Evolutionary conservation across 2,797 vertebrate species (phyloP).

Genomic region (Pipistrellus pipistrellus): DNA sequence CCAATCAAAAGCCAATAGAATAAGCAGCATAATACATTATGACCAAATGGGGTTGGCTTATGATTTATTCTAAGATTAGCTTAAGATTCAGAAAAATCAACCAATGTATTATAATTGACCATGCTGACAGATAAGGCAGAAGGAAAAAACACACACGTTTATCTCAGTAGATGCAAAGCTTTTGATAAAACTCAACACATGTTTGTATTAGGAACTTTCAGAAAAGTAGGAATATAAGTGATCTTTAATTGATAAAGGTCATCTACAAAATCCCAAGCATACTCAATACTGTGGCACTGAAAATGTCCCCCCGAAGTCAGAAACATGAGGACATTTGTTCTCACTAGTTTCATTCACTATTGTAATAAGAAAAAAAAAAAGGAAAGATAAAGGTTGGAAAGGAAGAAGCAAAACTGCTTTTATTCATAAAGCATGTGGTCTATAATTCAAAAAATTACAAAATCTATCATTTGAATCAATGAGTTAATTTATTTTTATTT

Average conservation of each 20-base stretch:
- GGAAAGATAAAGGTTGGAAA: not conserved
- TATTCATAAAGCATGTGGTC: not conserved
- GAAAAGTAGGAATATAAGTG: not conserved
- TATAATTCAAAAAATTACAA: not conserved
- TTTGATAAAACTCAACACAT: not conserved
- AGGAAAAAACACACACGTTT: not conserved
- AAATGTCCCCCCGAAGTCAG: not conserved
- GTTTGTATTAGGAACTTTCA: not conserved
- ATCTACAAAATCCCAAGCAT: not conserved
- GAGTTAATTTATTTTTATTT: not conserved
- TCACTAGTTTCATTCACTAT: not conserved
- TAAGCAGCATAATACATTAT: not conserved
- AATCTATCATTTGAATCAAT: not conserved
- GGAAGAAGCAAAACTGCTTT: not conserved
- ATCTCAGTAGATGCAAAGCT: not conserved
- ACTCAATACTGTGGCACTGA: not conserved
- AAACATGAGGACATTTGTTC: not conserved
- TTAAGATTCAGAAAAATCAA: conserved; percentile 31
- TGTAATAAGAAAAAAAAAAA: not conserved
- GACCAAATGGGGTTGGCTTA: not conserved
- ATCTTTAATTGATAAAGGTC: not conserved
- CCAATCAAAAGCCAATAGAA: not conserved
- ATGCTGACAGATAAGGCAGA: not conserved
- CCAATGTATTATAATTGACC: not conserved
- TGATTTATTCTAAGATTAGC: not conserved